Conservation (phyloP, 2,888 invertebrate genomes). For the Epinotia ramella region DNA sequence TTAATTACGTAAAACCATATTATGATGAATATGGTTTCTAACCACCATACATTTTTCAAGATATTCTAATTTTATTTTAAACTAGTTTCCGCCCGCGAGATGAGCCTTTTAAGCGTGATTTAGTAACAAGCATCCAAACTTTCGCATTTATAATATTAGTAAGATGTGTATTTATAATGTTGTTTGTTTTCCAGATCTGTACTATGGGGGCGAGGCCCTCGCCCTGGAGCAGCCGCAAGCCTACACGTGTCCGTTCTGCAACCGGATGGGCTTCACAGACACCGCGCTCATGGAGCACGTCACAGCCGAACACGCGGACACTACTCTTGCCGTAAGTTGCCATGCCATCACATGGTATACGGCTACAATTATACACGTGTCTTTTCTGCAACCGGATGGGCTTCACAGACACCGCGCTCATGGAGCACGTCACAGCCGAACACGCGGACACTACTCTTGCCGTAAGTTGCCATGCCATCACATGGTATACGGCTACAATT, state of each 20-base stretch:
- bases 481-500: background rate
- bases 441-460: slow-evolving; percentile 96
- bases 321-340: slow-evolving; percentile 92
- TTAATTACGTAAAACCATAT: too few relatives aligned
- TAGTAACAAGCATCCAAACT: too few relatives aligned
- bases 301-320: slow-evolving; percentile 95
- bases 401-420: slow-evolving; percentile 95
- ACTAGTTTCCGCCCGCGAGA: too few relatives aligned
- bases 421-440: slow-evolving; percentile 95
- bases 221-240: slow-evolving; percentile 97
- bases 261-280: slow-evolving; percentile 98
- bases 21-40: too few relatives aligned
- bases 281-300: slow-evolving; percentile 96
- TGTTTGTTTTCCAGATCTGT: slow-evolving; percentile 88
- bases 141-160: too few relatives aligned
- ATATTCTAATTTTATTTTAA: too few relatives aligned
- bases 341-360: background rate
- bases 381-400: slow-evolving; percentile 99
- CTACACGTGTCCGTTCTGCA: slow-evolving; percentile 99
- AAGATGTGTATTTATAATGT: background rate
- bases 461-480: slow-evolving; percentile 81
- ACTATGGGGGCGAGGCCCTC: slow-evolving; percentile 97
- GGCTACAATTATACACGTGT: slow-evolving; percentile 90
- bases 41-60: too few relatives aligned
- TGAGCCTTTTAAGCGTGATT: too few relatives aligned